These are phyloP conservation scores for Abscondita cerata DNA, from an alignment of 2,888 invertebrate genomes.

Conservation along the genomic window DNA sequence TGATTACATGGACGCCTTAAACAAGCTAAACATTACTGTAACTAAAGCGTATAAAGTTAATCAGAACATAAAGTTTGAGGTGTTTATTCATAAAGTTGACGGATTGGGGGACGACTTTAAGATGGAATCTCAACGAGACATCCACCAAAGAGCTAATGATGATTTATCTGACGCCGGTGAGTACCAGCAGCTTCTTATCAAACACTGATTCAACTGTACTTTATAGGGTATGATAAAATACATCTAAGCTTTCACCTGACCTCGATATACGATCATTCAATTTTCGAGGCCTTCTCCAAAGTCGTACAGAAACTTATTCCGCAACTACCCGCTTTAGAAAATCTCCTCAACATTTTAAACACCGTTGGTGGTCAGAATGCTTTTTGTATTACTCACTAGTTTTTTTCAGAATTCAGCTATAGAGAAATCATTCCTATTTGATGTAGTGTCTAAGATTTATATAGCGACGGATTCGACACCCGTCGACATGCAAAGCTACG, in stretches of 20 bases:
- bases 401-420: conserved; percentile 91
- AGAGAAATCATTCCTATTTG: conserved; percentile 99
- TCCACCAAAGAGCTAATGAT: conserved; percentile 95
- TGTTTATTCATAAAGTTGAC: conserved; percentile 99
- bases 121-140: conserved; percentile 98
- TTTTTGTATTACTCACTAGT: background rate
- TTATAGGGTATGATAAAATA: conserved; percentile 77
- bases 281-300: conserved; percentile 99
- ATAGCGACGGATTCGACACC: conserved; percentile 99
- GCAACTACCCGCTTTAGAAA: conserved; percentile 95
- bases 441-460: conserved; percentile 99
- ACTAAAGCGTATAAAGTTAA: conserved; percentile 96
- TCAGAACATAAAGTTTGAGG: conserved; percentile 95
- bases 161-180: conserved; percentile 83
- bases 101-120: conserved; percentile 98
- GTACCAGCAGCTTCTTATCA: background rate
- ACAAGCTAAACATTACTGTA: conserved; percentile 91
- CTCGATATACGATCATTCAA: conserved; percentile 99
- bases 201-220: too few species aligned
- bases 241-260: conserved; percentile 95
- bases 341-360: conserved; percentile 96
- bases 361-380: conserved; percentile 69
- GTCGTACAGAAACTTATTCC: conserved; percentile 99
- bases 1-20: conserved; percentile 96
- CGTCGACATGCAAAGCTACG: conserved; percentile 99